Evolutionary conservation across 2,888 invertebrate species (phyloP), one percentile per base, ranked within the genome.

Genomic region (Leptura quadrifasciata): DNA sequence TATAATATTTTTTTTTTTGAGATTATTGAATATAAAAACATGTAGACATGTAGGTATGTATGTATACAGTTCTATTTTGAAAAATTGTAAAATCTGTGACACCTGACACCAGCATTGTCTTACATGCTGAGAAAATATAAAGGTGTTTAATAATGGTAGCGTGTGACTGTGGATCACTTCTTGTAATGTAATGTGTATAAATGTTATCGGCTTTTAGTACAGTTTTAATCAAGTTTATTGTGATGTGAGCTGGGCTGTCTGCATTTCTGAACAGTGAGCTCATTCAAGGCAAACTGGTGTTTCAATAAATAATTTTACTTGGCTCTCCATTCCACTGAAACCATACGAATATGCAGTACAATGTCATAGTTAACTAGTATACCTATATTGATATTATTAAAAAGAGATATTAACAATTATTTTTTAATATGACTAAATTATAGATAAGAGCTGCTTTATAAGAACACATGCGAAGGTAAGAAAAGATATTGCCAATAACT

Each of bases 251-350:
- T 77, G 80, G 80, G 78, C 83, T 80, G 87, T 87, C 87, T 87
- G 87, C 86, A 86, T 87, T 86, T 83, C 82, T 86, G 78, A 83
- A 82, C 79, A 78, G 82, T 87, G 86, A 87, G 86, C 85, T 86
- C 86, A 86, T 78, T 84, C 87, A 86, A 87, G 87, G 87, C 79
- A 80, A 87, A 85, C 87, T 72, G 78, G 82, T 83, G 64, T 74
- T 77, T 78, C 63, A 75, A 78, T 79, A 73, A 77, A 73, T 72
- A 63, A 54, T 47, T 72, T 77, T 74, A 79, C 73, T 72, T 63
- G 69, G 69, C 72, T 72, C 70, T 76, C 67, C 54, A 55, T 54
- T 67, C n/a, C 54, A 17, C 24, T 67, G 54, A 54, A 55, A 54
- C 15, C 31, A 54, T 67, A 67, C 55, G n/a, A 21, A 24, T 27